These are phyloP conservation scores for Drosophila ezoana DNA, from an alignment of 2,888 invertebrate species.

Conservation along the genomic window DNA sequence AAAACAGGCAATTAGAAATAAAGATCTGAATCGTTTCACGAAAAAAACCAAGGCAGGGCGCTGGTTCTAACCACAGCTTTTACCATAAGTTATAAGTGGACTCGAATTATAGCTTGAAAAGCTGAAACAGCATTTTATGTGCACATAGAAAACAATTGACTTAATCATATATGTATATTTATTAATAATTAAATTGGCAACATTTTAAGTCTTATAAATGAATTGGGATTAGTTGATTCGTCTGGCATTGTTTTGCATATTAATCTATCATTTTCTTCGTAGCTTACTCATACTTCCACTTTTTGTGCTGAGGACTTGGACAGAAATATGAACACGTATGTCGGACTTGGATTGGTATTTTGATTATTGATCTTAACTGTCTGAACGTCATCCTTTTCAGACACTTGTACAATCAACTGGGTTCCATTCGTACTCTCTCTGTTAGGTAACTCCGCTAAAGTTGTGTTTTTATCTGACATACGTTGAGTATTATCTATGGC, in stretches of 20 bases:
- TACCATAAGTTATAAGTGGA: no score
- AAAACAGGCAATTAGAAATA: no score
- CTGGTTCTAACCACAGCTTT: no score
- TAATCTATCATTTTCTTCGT: not conserved
- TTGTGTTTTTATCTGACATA: no score
- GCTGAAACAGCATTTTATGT: no score
- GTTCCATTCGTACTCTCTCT: not conserved
- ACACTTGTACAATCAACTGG: constrained; percentile 9
- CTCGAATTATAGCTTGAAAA: no score
- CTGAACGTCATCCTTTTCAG: constrained; percentile 8
- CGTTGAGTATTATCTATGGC: no score
- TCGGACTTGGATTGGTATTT: constrained; percentile 1
- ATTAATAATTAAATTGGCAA: not conserved
- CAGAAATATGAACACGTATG: constrained; percentile 17
- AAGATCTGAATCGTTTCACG: no score
- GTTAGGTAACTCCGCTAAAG: no score
- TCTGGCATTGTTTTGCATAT: not conserved
- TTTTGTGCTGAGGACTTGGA: not conserved
- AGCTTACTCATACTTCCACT: not conserved
- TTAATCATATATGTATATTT: no score
- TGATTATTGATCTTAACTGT: constrained; percentile 19
- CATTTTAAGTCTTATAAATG: not conserved
- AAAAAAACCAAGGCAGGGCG: no score
- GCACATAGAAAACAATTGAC: no score
- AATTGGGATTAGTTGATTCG: not conserved